These are phyloP conservation scores for Ganaspis sp. DNA, from an alignment of 1,140 invertebrate species.

Conservation along the genomic window DNA sequence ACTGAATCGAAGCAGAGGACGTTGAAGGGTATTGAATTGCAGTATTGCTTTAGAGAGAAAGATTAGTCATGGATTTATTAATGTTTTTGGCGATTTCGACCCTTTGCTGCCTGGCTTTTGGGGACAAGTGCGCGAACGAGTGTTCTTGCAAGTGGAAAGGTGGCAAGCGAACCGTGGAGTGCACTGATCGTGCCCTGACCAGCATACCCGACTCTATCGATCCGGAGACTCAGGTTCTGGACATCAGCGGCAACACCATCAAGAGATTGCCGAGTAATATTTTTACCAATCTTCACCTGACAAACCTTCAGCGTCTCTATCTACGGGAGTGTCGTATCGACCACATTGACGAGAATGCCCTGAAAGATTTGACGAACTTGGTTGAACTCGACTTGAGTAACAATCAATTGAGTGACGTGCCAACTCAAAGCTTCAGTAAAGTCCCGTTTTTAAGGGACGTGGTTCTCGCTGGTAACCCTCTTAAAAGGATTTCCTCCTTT, in stretches of 20 bases:
- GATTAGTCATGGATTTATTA: conserved; percentile 50
- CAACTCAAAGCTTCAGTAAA: conserved; percentile 85
- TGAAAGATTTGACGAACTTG: conserved; percentile 89
- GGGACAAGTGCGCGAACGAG: conserved; percentile 82
- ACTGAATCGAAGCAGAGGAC: too few species aligned
- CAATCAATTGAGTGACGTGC: conserved; percentile 87
- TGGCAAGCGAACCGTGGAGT: conserved; percentile 93
- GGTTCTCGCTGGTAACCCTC: conserved; percentile 86
- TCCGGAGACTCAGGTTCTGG: conserved; percentile 91
- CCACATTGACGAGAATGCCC: conserved; percentile 89
- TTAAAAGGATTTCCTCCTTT: conserved; percentile 85
- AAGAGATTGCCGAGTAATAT: conserved; percentile 87
- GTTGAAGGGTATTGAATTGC: too few species aligned
- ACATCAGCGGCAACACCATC: conserved; percentile 91
- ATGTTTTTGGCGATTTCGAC: conserved; percentile 46
- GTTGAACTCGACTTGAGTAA: conserved; percentile 91
- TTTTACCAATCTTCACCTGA: conserved; percentile 86
- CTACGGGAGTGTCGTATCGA: conserved; percentile 88
- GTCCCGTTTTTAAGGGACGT: conserved; percentile 89
- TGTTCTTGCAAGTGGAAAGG: conserved; percentile 95
- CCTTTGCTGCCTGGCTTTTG: conserved; percentile 56
- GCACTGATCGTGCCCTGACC: conserved; percentile 86
- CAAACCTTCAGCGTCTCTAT: conserved; percentile 92
- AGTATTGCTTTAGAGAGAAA: too few species aligned
- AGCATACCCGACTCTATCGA: conserved; percentile 89